Evolutionary conservation across 1,140 invertebrate genomes (phyloP), one percentile per base, ranked within the genome.

Genomic region (Hylaeus anthracinus): DNA sequence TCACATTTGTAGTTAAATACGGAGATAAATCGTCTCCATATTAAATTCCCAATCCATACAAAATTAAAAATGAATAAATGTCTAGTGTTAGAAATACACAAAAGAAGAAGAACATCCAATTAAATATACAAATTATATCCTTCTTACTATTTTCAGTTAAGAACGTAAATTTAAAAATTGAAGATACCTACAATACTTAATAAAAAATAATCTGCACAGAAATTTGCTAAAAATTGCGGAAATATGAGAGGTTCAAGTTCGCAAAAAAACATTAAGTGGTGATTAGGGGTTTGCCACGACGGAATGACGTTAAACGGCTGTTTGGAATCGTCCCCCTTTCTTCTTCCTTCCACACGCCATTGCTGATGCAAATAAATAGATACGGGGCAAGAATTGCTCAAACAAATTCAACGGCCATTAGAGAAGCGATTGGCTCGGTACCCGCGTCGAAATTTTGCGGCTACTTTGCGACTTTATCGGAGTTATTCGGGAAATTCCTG

Each of bases 161-260:
- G 26, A 26, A 26, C 0, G 0, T 26, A 26, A 26, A 26, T 26
- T 86, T 86, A 86, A 86, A 83, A 86, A 86, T 79, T 26, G 26
- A 26, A 26, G 26, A 26, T 26, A 26, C 26, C 26, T 26, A 26
- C 26, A 26, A 26, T 26, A 26, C 26, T 26, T 26, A 26, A 26
- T 26, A 26, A 26, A 26, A 26, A 26, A 26, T 26, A 26, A 26
- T 26, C 26, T 26, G 26, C 26, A 0, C 26, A 26, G 26, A 84
- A 86, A 87, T 87, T 86, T 72, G 81, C 81, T 87, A 64, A 67
- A 26, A 87, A 86, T 87, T 81, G 60, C 73, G 67, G 64, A 83
- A 87, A 76, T 83, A 81, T 77, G 80, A 86, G 63, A 73, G 81
- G 61, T 63, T 78, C 78, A 74, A 87, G 70, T 64, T 60, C 73